phyloP scores from a whole-genome alignment of 2,797 vertebrate species.

The Anomalospiza imberbis region DNA sequence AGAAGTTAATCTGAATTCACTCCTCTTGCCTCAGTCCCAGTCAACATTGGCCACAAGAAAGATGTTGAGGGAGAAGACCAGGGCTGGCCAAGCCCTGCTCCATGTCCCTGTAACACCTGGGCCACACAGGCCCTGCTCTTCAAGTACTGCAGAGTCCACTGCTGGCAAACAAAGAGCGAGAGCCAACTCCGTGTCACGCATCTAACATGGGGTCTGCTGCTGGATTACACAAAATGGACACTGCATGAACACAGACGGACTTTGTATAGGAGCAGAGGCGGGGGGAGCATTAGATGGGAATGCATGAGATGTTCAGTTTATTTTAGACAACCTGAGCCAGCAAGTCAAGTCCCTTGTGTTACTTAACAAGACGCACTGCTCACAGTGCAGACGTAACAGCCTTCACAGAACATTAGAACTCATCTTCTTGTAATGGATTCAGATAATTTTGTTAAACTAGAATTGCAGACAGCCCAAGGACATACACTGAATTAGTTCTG shows the following conservation, averaged over 20 bases:
- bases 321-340: neutral
- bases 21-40: neutral
- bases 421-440: neutral
- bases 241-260: neutral
- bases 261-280: accelerated
- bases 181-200: accelerated
- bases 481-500: conserved; percentile 15
- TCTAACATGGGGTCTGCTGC: neutral
- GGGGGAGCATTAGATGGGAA: neutral
- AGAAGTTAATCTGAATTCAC: neutral
- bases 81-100: neutral
- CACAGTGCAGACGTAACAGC: neutral
- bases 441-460: neutral
- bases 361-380: neutral
- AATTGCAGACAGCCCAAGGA: conserved; percentile 3
- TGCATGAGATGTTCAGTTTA: neutral
- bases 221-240: neutral
- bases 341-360: neutral
- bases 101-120: accelerated
- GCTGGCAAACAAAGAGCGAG: neutral
- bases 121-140: neutral
- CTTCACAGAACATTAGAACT: neutral
- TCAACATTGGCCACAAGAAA: neutral
- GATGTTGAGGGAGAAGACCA: accelerated
- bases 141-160: neutral